phyloP scores from a whole-genome alignment of 2,797 vertebrate genomes.

The Babyrousa celebensis region DNA sequence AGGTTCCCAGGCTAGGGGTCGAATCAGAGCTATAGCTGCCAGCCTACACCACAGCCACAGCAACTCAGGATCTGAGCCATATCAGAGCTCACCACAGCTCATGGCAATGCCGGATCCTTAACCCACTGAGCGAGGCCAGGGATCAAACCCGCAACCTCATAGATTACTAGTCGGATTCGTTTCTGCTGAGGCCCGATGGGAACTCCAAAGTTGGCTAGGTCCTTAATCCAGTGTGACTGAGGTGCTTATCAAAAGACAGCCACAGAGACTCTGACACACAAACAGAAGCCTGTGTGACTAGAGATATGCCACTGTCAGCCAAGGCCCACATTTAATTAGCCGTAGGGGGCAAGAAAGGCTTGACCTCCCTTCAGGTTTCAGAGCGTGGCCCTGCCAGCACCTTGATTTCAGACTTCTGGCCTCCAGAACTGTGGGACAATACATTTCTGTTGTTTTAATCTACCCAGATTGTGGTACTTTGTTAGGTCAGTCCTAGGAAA shows the following conservation, averaged over 20 bases:
- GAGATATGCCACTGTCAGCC: accelerated
- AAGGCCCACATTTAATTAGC: background rate
- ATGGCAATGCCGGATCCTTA: too few relatives aligned
- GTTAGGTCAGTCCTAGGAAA: background rate
- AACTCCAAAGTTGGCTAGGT: background rate
- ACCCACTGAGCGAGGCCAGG: too few relatives aligned
- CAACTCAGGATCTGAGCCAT: too few relatives aligned
- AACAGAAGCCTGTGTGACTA: accelerated
- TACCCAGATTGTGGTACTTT: background rate
- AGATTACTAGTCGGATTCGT: too few relatives aligned
- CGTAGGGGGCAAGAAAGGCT: background rate
- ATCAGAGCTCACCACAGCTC: too few relatives aligned
- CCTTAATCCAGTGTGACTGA: background rate
- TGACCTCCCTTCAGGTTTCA: background rate
- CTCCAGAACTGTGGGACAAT: background rate
- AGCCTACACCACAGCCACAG: too few relatives aligned
- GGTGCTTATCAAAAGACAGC: background rate
- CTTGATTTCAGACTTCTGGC: background rate
- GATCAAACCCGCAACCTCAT: too few relatives aligned
- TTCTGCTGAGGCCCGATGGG: too few relatives aligned
- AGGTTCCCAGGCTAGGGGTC: too few relatives aligned
- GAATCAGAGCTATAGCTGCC: too few relatives aligned
- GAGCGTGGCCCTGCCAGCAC: background rate
- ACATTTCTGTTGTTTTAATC: background rate
- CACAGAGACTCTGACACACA: background rate